These are phyloP conservation scores for Nettapus auritus DNA, from an alignment of 2,113 vertebrate genomes.

Conservation along the genomic window DNA sequence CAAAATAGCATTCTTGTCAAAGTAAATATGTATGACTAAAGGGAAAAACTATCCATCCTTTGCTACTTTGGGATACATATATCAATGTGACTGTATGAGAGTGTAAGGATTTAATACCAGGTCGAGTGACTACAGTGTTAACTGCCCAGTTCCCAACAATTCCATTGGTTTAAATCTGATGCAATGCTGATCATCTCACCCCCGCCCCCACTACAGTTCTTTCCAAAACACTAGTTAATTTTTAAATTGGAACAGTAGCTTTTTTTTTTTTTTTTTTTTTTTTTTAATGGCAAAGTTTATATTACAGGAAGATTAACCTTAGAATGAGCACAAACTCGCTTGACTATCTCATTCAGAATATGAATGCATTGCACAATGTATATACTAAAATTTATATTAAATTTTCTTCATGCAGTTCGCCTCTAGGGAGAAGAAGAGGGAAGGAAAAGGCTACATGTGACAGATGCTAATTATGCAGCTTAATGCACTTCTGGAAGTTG, in stretches of 20 bases:
- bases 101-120: neutral
- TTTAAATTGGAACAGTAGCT: conserved; percentile 28
- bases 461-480: conserved; percentile 68
- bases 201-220: neutral
- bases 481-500: conserved; percentile 67
- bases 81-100: neutral
- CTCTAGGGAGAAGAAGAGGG: conserved; percentile 43
- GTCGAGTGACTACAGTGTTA: neutral
- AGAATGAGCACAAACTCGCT: neutral
- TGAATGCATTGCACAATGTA: neutral
- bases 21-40: neutral
- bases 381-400: conserved; percentile 33
- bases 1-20: neutral
- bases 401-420: conserved; percentile 38
- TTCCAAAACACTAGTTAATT: conserved; percentile 47
- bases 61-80: neutral
- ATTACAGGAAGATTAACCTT: neutral
- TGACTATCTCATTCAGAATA: neutral
- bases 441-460: conserved; percentile 56
- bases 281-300: neutral
- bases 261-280: no score
- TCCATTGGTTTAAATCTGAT: neutral
- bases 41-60: neutral
- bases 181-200: neutral
- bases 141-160: neutral